Conservation (phyloP, 2,888 invertebrate species). For the Drosophila suboccidentalis region DNA sequence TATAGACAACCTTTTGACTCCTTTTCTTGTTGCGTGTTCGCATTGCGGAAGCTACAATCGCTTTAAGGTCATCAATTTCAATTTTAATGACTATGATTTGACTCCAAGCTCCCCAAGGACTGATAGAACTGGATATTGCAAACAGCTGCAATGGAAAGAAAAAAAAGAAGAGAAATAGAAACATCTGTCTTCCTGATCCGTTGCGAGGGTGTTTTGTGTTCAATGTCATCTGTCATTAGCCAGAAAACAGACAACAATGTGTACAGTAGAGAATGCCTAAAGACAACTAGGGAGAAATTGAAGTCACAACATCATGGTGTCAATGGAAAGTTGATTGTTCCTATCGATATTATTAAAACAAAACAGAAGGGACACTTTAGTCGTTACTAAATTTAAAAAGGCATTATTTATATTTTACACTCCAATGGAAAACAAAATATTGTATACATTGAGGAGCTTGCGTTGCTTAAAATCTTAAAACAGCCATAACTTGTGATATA, state of each 20-base stretch:
- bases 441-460: too few relatives aligned
- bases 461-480: too few relatives aligned
- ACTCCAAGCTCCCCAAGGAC: slow-evolving; percentile 41
- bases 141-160: slow-evolving; percentile 46
- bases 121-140: slow-evolving; percentile 35
- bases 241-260: slow-evolving; percentile 7
- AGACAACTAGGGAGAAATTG: slow-evolving; percentile 4
- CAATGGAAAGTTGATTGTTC: neutral
- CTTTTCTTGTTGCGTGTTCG: slow-evolving; percentile 10
- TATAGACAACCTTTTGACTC: slow-evolving; percentile 30
- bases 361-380: neutral
- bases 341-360: neutral
- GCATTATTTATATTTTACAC: too few relatives aligned
- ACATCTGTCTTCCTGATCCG: slow-evolving; percentile 39
- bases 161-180: neutral
- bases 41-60: slow-evolving; percentile 29
- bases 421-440: too few relatives aligned
- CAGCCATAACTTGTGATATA: too few relatives aligned
- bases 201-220: slow-evolving; percentile 30
- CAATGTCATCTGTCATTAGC: slow-evolving; percentile 50
- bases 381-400: too few relatives aligned
- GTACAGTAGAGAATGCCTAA: slow-evolving; percentile 21
- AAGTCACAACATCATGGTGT: slow-evolving; percentile 2
- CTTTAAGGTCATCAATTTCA: slow-evolving; percentile 38
- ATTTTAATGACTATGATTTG: slow-evolving; percentile 21